Conservation (phyloP, 2,113 vertebrate genomes). For the Menura novaehollandiae region DNA sequence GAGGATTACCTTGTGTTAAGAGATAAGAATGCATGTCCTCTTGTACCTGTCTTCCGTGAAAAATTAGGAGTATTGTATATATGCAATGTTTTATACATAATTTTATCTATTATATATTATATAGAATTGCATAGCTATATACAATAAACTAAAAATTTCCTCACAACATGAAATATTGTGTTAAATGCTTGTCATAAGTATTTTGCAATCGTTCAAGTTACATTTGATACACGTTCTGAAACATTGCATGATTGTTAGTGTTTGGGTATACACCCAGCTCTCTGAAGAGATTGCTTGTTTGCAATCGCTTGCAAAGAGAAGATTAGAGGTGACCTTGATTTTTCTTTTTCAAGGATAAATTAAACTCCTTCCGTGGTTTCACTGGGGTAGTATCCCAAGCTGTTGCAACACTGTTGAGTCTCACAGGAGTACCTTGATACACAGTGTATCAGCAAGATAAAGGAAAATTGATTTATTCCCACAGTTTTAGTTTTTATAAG, state of each 20-base stretch:
- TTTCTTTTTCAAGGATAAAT: not conserved
- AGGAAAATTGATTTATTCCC: not conserved
- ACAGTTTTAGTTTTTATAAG: not conserved
- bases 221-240: not conserved
- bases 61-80: not conserved
- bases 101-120: not conserved
- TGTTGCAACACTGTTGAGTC: not conserved
- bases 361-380: not conserved
- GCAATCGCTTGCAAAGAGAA: not conserved
- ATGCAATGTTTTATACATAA: not conserved
- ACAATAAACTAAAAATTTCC: not conserved
- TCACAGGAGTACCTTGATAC: not conserved
- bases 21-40: not conserved
- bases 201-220: not conserved
- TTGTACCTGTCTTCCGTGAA: not conserved
- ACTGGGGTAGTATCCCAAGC: not conserved
- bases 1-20: not conserved
- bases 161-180: not conserved
- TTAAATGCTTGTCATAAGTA: not conserved
- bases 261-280: not conserved
- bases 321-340: not conserved
- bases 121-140: not conserved
- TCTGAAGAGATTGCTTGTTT: not conserved
- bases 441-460: fast-evolving
- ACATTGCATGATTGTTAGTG: not conserved